Evolutionary conservation across 2,113 vertebrate genomes (phyloP).

Genomic region (Dasyornis broadbenti): DNA sequence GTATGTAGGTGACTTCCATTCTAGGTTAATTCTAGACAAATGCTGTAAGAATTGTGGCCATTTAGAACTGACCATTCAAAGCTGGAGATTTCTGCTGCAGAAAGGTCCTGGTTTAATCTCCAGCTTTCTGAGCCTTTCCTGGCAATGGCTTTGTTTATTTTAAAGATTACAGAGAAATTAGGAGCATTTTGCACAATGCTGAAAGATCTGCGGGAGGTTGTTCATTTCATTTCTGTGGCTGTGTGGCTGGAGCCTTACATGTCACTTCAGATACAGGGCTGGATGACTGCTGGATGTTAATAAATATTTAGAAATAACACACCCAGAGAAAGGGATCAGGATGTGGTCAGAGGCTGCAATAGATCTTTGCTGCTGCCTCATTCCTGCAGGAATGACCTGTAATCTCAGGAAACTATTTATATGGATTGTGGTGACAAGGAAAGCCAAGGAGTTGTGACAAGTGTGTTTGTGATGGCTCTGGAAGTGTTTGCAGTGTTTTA

Average conservation of each 20-base stretch:
- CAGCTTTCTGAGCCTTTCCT: not conserved
- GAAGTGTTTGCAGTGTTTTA: not conserved
- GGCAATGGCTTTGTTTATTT: slow-evolving; percentile 25
- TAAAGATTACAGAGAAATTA: not conserved
- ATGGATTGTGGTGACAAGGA: slow-evolving; percentile 10
- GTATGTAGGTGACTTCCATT: not conserved
- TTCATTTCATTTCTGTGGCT: not conserved
- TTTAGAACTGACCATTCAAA: not conserved
- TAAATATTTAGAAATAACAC: slow-evolving; percentile 27
- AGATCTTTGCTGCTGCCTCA: slow-evolving; percentile 30
- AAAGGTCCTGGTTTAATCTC: slow-evolving; percentile 15
- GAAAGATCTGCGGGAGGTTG: not conserved
- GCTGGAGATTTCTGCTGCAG: not conserved
- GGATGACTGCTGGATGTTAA: slow-evolving; percentile 29
- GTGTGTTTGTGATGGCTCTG: slow-evolving; percentile 4
- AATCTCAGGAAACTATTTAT: slow-evolving; percentile 7
- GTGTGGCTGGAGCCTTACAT: not conserved
- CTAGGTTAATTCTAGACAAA: not conserved
- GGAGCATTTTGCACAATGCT: not conserved
- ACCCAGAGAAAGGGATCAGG: not conserved
- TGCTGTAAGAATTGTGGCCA: not conserved
- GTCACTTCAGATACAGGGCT: not conserved
- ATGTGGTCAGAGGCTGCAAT: not conserved
- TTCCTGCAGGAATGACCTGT: not conserved
- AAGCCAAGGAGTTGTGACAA: slow-evolving; percentile 6